Percentiles rank a stretch among this genome's conserved stretches.
Evolutionary conservation across 2,113 vertebrate species (phyloP).

Genomic region (Colossoma macropomum): DNA sequence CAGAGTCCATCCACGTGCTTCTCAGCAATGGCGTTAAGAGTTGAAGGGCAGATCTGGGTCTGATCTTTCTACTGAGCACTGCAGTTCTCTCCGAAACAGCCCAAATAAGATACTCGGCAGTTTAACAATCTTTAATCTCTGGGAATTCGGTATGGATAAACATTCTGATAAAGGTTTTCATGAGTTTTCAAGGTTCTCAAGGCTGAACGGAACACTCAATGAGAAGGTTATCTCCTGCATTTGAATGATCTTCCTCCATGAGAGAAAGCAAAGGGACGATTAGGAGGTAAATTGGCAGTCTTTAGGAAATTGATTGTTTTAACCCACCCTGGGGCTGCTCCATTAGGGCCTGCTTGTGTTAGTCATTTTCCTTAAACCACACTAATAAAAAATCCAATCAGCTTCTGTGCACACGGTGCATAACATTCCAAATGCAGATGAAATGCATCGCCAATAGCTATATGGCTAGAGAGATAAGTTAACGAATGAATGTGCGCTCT

Average conservation of each 20-base stretch:
- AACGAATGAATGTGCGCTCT: constrained; percentile 35
- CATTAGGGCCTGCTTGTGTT: constrained; percentile 71
- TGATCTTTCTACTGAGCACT: constrained; percentile 19
- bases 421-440: constrained; percentile 19
- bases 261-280: constrained; percentile 71
- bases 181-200: constrained; percentile 24
- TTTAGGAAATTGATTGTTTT: constrained; percentile 79
- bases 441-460: constrained; percentile 13
- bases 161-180: constrained; percentile 50
- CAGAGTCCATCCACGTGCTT: constrained; percentile 55
- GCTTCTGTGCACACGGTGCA: constrained; percentile 64
- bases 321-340: constrained; percentile 71
- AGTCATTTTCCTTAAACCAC: constrained; percentile 22
- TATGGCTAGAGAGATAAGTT: constrained; percentile 23
- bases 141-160: constrained; percentile 41
- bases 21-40: constrained; percentile 41
- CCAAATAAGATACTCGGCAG: constrained; percentile 8
- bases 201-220: constrained; percentile 41
- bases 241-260: constrained; percentile 66
- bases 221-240: constrained; percentile 28
- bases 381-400: constrained; percentile 78
- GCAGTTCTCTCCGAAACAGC: not conserved
- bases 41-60: constrained; percentile 59
- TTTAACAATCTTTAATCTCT: constrained; percentile 29
- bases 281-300: constrained; percentile 70